Conservation (phyloP, 2,797 vertebrate genomes). For the Sebastes hubbsi region DNA sequence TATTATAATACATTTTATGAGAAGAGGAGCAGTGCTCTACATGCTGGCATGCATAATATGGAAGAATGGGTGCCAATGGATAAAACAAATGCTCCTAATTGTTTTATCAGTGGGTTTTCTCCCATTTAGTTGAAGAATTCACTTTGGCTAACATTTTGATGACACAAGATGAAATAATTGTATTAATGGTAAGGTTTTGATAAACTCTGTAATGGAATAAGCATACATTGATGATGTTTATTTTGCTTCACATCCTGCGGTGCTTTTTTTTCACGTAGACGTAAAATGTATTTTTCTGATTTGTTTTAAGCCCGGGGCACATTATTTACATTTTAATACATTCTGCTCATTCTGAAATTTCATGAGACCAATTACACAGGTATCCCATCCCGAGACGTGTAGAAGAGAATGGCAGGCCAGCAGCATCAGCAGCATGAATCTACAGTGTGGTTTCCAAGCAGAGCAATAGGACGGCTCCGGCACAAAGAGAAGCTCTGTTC, state of each 20-base stretch:
- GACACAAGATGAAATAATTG: neutral
- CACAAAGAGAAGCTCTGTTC: constrained; percentile 69
- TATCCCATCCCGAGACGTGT: constrained; percentile 15
- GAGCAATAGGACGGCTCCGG: constrained; percentile 45
- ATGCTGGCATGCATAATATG: neutral
- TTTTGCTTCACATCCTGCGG: too few species aligned
- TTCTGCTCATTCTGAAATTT: constrained; percentile 20
- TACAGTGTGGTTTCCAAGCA: constrained; percentile 61
- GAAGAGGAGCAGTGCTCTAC: neutral
- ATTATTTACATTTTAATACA: constrained; percentile 12
- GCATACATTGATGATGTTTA: neutral
- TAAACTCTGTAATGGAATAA: neutral
- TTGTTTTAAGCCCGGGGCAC: neutral
- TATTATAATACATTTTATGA: neutral
- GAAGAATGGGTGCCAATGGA: neutral
- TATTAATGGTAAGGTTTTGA: neutral
- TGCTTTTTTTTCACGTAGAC: neutral
- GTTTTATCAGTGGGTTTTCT: neutral
- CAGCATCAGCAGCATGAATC: constrained; percentile 48
- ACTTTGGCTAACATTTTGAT: neutral
- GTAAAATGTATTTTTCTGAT: neutral
- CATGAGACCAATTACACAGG: constrained; percentile 19
- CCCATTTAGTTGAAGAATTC: neutral
- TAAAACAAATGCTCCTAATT: neutral
- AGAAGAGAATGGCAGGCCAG: constrained; percentile 33